Percentiles rank a stretch among this genome's conserved stretches.
phyloP scores from a whole-genome alignment of 2,888 invertebrate genomes.

The Reticulitermes lucifugus region DNA sequence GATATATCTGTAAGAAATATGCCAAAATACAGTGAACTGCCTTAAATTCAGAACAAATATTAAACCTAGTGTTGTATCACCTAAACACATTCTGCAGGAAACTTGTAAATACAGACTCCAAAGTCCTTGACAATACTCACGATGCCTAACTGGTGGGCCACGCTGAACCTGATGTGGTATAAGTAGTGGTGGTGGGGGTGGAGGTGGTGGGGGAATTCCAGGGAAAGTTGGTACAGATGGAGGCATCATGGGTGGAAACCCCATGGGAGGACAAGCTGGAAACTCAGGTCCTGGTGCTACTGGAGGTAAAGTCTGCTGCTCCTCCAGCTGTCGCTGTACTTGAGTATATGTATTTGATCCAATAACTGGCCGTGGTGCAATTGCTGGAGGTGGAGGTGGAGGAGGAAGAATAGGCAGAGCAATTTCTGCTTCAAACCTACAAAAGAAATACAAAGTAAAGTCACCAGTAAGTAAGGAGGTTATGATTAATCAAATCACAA shows the following conservation, averaged over 20 bases:
- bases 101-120: too few species aligned
- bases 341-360: conserved; percentile 79
- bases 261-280: conserved; percentile 50
- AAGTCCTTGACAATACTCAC: conserved; percentile 55
- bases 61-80: background rate
- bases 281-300: conserved; percentile 58
- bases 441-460: conserved; percentile 53
- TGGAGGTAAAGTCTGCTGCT: conserved; percentile 51
- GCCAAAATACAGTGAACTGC: too few species aligned
- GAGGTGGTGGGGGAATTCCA: conserved; percentile 75
- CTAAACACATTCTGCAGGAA: too few species aligned
- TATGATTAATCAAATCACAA: background rate
- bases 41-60: background rate
- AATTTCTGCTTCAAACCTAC: conserved; percentile 91
- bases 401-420: conserved; percentile 57
- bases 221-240: conserved; percentile 63
- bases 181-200: conserved; percentile 70
- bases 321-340: conserved; percentile 50
- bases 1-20: too few species aligned
- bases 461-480: background rate
- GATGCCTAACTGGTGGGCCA: conserved; percentile 60
- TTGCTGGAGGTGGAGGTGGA: conserved; percentile 70
- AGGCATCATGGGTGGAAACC: conserved; percentile 60
- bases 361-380: conserved; percentile 74
- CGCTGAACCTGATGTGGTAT: conserved; percentile 75